Evolutionary conservation across 2,797 vertebrate genomes (phyloP), one percentile per base, ranked within the genome.

Genomic region (Xerus rutilus): DNA sequence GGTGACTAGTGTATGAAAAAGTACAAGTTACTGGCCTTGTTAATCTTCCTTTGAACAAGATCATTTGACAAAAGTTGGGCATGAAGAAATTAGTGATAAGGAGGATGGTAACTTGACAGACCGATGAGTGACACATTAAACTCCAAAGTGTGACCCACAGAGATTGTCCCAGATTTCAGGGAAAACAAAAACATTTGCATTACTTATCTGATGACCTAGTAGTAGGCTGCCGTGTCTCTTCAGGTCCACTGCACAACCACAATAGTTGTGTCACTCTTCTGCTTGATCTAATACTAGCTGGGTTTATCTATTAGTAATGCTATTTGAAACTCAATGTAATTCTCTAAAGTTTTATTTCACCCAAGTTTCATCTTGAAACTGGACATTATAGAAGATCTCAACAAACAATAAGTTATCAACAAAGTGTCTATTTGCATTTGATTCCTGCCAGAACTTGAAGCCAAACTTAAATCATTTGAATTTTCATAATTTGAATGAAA

Each of bases 281-380:
- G 59, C 43, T 59, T 57, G 15, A 2, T 57, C 47, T 49, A 81
- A n/a, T 11, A 25, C 35, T 11, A 28, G 52, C 5, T 84, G 49
- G 20, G 11, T 77, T 77, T 72, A 43, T 28, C 62, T 78, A n/a
- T 62, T 35, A 32, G 45, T 54, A 32, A 78, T 57, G 62, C 45
- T 25, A 45, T 30, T 81, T 81, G 59, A 74, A 90, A 57, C 23
- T 32, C n/a, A 88, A 69, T 43, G 6, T 30, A 54, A 74, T 95
- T 91, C 74, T 74, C 13, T 45, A 49, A 85, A n/a, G 9, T 93
- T 67, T 47, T n/a, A 76, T 32, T 47, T 52, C 85, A 67, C 25
- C 23, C n/a, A 59, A 59, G 78, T 78, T 89, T 92, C 43, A 18
- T 39, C 65, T 94, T 89, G 49, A 92, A 83, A 93, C 17, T 54